Evolutionary conservation across 2,113 vertebrate species (phyloP).

Genomic region (Parus major): DNA sequence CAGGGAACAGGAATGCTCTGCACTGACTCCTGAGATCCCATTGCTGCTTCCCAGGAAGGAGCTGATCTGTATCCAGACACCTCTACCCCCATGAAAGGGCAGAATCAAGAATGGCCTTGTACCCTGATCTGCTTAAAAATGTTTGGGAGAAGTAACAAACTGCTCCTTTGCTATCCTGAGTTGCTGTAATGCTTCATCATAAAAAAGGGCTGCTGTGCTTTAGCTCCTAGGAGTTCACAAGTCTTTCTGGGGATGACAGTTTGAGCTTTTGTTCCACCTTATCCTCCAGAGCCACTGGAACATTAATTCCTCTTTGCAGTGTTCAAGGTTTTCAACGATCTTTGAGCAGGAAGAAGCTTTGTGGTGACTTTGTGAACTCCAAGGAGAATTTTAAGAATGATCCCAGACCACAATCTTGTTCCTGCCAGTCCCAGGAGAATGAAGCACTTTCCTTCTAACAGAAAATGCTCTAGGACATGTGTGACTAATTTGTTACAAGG

Average conservation of each 20-base stretch:
- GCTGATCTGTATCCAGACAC: background rate
- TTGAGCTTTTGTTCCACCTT: background rate
- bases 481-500: conserved; percentile 28
- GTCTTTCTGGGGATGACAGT: background rate
- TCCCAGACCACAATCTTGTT: background rate
- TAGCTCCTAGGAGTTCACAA: background rate
- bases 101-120: background rate
- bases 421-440: background rate
- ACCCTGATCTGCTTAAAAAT: background rate
- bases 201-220: background rate
- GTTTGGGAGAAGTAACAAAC: background rate
- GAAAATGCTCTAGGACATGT: background rate
- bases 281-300: background rate
- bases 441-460: background rate
- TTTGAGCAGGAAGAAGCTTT: background rate
- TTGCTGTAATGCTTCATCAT: background rate
- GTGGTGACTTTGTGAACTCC: background rate
- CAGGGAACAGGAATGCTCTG: background rate
- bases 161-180: accelerated
- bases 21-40: background rate
- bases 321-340: background rate
- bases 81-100: background rate
- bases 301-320: background rate
- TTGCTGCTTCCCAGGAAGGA: background rate
- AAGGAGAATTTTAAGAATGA: background rate